A percentile compares a stretch with the other conserved stretches of the same genome.
These are phyloP conservation scores for Gastrophysa polygoni DNA, from an alignment of 2,888 invertebrate species.

Conservation along the genomic window DNA sequence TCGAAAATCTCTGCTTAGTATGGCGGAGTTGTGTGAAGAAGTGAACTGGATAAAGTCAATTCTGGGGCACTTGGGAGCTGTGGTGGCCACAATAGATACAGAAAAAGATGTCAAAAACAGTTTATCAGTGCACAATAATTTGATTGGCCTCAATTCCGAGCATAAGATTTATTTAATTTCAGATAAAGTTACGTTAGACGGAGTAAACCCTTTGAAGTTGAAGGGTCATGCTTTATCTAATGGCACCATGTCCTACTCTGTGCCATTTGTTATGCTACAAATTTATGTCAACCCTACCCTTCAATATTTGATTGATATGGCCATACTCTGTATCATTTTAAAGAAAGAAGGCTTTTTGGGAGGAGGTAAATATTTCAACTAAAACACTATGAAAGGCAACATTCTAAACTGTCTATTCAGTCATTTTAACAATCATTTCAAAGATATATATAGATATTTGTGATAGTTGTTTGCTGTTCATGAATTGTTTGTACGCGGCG, in stretches of 20 bases:
- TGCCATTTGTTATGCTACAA: constrained; percentile 74
- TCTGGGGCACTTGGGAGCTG: constrained; percentile 56
- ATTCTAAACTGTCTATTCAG: too few species aligned
- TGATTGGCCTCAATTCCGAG: constrained; percentile 58
- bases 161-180: constrained; percentile 53
- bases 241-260: constrained; percentile 70
- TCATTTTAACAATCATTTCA: too few species aligned
- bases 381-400: too few species aligned
- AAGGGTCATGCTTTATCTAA: constrained; percentile 71
- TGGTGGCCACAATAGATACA: constrained; percentile 53
- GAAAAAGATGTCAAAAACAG: constrained; percentile 62
- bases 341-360: constrained; percentile 42
- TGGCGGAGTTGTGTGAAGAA: constrained; percentile 61
- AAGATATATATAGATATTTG: too few species aligned
- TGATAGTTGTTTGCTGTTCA: too few species aligned
- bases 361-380: constrained; percentile 55
- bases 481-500: too few species aligned
- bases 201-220: constrained; percentile 60
- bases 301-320: constrained; percentile 71
- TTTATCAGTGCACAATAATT: constrained; percentile 65
- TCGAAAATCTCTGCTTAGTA: constrained; percentile 54
- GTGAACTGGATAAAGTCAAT: constrained; percentile 62
- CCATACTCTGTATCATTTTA: constrained; percentile 63
- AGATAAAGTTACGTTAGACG: constrained; percentile 56
- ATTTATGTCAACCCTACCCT: constrained; percentile 78